Conservation (phyloP, 2,888 invertebrate genomes). For the Imbricaverruca yamaguchii region DNA sequence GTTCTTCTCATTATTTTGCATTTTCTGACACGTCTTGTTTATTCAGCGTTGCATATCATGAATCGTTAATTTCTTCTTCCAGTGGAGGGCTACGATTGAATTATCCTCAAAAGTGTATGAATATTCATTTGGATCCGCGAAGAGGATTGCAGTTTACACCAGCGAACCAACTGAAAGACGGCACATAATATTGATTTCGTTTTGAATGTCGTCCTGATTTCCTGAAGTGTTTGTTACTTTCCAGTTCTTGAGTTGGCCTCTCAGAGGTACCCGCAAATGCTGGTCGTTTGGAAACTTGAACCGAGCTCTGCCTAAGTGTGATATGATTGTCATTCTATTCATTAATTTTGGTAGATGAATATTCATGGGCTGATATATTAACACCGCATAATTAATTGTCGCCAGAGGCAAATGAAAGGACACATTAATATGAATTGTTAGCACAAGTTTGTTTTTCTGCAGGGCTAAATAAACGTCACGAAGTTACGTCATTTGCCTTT, state of each 20-base stretch:
- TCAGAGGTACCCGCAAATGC: too few relatives aligned
- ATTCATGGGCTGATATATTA: background rate
- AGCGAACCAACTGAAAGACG: background rate
- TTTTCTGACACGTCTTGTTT: slow-evolving; percentile 21
- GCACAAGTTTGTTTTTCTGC: too few relatives aligned
- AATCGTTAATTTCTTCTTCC: slow-evolving; percentile 20
- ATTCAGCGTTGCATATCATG: slow-evolving; percentile 20
- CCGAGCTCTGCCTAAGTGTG: background rate
- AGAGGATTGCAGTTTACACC: background rate
- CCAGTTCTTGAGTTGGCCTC: background rate
- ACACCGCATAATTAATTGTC: background rate
- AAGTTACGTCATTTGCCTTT: too few relatives aligned
- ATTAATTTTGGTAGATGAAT: background rate
- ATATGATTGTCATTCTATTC: background rate
- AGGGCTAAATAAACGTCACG: too few relatives aligned
- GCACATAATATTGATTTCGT: background rate
- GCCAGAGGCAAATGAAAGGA: background rate
- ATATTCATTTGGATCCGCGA: background rate
- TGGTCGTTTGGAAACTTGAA: background rate
- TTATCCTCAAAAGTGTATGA: slow-evolving; percentile 21
- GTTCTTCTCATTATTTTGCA: slow-evolving; percentile 1
- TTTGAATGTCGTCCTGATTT: slow-evolving; percentile 13
- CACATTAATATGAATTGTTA: background rate
- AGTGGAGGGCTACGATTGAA: background rate
- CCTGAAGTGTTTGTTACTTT: background rate